Conservation (phyloP, 2,113 vertebrate genomes). For the Lethenteron reissneri region DNA sequence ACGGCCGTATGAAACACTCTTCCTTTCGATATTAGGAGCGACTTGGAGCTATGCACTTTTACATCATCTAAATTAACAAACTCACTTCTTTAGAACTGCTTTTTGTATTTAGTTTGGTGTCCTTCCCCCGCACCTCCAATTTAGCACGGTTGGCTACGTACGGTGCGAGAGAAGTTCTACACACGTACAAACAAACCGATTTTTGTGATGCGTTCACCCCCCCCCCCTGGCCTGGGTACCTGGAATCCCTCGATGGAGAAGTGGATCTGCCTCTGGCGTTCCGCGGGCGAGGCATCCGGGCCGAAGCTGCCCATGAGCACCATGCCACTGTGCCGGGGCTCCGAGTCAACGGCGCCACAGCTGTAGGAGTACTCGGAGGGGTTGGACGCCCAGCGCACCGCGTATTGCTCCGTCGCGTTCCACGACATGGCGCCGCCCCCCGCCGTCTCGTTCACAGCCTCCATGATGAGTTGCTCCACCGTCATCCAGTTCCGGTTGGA, state of each 20-base stretch:
- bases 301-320: conserved; percentile 7
- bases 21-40: too few relatives aligned
- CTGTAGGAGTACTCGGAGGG: conserved; percentile 49
- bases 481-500: conserved; percentile 43
- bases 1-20: too few relatives aligned
- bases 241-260: conserved; percentile 41
- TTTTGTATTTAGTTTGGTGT: too few relatives aligned
- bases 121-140: too few relatives aligned
- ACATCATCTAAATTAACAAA: too few relatives aligned
- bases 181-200: too few relatives aligned
- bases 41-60: too few relatives aligned
- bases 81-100: too few relatives aligned
- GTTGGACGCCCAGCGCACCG: conserved; percentile 25
- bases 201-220: too few relatives aligned
- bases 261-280: conserved; percentile 17
- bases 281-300: not conserved
- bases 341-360: conserved; percentile 31
- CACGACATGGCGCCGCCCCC: conserved; percentile 14
- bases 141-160: too few relatives aligned
- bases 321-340: conserved; percentile 13
- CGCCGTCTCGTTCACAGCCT: too few relatives aligned
- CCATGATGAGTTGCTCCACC: conserved; percentile 24
- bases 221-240: conserved; percentile 20
- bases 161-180: too few relatives aligned
- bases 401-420: conserved; percentile 16